These are phyloP conservation scores for Anas bernieri DNA, from an alignment of 2,797 vertebrate species.

Conservation along the genomic window DNA sequence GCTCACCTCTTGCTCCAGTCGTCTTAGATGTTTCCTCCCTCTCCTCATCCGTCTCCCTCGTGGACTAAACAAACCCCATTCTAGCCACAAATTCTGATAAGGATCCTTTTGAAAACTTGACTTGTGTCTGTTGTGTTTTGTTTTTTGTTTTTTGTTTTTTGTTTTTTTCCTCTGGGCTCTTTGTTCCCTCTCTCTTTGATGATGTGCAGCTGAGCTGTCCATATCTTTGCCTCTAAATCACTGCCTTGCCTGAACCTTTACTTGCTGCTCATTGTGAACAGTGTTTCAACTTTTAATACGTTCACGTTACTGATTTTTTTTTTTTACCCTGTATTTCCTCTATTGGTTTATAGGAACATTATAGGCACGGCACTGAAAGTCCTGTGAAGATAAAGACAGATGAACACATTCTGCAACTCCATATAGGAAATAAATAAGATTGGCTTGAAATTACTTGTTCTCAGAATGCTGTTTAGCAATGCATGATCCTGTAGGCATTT, in stretches of 20 bases:
- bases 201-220: neutral
- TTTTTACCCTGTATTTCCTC: neutral
- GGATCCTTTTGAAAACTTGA: neutral
- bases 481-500: neutral
- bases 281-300: neutral
- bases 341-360: neutral
- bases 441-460: neutral
- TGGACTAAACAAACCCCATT: neutral
- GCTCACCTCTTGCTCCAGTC: neutral
- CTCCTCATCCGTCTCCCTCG: neutral
- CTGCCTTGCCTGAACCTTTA: neutral
- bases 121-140: neutral
- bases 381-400: neutral
- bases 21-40: neutral
- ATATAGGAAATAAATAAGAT: neutral
- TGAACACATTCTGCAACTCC: neutral
- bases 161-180: neutral
- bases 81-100: neutral
- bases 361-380: neutral
- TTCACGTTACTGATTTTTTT: neutral
- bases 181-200: neutral
- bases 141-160: too few species aligned
- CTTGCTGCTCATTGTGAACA: neutral
- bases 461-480: neutral
- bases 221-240: neutral